phyloP scores from a whole-genome alignment of 1,140 invertebrate species.

The Drosophila navojoa region DNA sequence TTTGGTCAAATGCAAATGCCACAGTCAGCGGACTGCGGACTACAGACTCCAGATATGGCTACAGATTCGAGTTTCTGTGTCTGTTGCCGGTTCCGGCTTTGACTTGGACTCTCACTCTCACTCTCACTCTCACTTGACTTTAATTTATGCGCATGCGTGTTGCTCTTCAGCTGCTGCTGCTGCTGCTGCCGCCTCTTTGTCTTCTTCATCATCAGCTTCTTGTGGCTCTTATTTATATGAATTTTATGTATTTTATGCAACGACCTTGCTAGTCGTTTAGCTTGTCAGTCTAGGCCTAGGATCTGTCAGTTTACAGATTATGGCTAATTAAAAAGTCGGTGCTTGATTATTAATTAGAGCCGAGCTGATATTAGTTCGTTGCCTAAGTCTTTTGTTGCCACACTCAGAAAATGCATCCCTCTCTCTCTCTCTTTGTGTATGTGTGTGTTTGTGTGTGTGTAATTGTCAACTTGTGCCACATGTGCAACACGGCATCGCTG shows the following conservation, averaged over 20 bases:
- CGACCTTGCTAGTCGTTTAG: constrained; percentile 74
- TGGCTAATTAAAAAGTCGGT: constrained; percentile 51
- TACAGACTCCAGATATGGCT: not conserved
- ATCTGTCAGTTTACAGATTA: not conserved
- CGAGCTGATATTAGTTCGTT: constrained; percentile 58
- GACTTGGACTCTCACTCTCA: constrained; percentile 39
- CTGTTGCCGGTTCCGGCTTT: constrained; percentile 60
- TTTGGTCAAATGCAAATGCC: constrained; percentile 26
- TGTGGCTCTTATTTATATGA: constrained; percentile 67
- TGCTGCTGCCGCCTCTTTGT: too few relatives aligned
- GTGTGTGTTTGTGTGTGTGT: too few relatives aligned
- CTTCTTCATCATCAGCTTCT: not conserved
- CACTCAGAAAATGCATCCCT: constrained; percentile 19
- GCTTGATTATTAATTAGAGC: constrained; percentile 16
- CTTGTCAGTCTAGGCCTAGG: constrained; percentile 28
- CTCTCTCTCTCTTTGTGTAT: too few relatives aligned
- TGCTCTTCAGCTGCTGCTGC: constrained; percentile 9
- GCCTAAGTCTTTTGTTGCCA: constrained; percentile 70
- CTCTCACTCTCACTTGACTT: constrained; percentile 41
- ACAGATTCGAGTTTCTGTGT: not conserved
- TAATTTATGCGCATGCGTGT: constrained; percentile 56
- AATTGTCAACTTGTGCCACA: constrained; percentile 34
- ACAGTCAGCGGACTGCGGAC: not conserved
- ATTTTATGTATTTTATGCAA: constrained; percentile 81
- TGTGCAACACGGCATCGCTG: constrained; percentile 36